Conservation (phyloP, 2,888 invertebrate genomes). For the Furcula furcula region DNA sequence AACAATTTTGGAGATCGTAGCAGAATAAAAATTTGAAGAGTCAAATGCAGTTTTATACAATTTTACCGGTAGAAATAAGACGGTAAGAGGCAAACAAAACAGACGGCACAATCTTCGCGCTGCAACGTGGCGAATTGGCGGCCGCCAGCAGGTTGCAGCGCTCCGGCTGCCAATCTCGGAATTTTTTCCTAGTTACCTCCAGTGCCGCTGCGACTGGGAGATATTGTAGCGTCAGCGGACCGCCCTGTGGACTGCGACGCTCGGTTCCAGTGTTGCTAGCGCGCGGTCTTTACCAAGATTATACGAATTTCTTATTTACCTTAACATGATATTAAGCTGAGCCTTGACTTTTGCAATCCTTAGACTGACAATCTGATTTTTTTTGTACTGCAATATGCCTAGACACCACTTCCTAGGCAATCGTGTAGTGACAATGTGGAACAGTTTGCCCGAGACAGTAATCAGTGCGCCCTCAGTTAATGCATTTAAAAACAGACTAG, state of each 20-base stretch:
- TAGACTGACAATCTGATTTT: too few species aligned
- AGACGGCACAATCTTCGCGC: conserved; percentile 73
- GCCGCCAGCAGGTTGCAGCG: conserved; percentile 62
- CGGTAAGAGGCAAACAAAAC: conserved; percentile 74
- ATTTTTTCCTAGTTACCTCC: conserved; percentile 69
- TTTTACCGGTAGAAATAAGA: conserved; percentile 73
- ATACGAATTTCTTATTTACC: too few species aligned
- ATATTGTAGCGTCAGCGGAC: conserved; percentile 72
- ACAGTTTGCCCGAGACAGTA: too few species aligned
- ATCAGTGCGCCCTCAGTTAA: too few species aligned
- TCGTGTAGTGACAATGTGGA: too few species aligned
- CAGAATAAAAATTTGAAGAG: conserved; percentile 62
- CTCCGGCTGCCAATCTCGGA: conserved; percentile 60
- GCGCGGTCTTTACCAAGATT: too few species aligned
- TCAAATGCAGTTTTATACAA: conserved; percentile 61
- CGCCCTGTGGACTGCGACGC: conserved; percentile 69
- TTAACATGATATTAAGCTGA: too few species aligned
- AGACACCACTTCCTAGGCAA: too few species aligned
- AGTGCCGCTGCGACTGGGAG: conserved; percentile 45
- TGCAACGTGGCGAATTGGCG: conserved; percentile 73
- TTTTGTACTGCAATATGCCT: too few species aligned
- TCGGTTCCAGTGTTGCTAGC: conserved; percentile 37
- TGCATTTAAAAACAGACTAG: too few species aligned
- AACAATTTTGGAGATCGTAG: conserved; percentile 50
- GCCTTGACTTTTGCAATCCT: too few species aligned